Evolutionary conservation across 2,113 vertebrate genomes (phyloP).

Genomic region (Thunnus thynnus): DNA sequence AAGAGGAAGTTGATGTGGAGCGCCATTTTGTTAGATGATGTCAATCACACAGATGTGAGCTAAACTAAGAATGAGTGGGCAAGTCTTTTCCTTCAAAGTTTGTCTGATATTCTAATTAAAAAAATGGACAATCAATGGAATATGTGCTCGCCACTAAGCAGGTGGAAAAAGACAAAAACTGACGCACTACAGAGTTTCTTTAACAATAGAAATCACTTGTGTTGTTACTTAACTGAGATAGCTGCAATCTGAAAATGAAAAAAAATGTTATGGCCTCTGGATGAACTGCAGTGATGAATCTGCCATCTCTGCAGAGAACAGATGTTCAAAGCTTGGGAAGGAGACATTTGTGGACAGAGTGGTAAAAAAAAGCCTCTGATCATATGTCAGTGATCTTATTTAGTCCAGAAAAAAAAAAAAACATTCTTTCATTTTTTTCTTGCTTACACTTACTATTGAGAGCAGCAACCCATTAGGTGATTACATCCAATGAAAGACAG

Average conservation of each 20-base stretch:
- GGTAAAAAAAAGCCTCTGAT: not conserved
- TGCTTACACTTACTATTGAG: not conserved
- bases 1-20: slow-evolving; percentile 43
- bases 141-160: not conserved
- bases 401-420: not conserved
- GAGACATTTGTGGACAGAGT: not conserved
- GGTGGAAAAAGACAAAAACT: not conserved
- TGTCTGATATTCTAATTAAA: slow-evolving; percentile 48
- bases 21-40: slow-evolving; percentile 17
- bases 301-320: not conserved
- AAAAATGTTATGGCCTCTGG: no score
- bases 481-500: not conserved
- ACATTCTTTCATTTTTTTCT: not conserved
- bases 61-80: slow-evolving; percentile 27
- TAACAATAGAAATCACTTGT: no score
- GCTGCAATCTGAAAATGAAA: no score
- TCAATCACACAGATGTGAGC: slow-evolving; percentile 48
- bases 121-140: slow-evolving; percentile 1
- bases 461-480: not conserved
- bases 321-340: not conserved
- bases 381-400: no score
- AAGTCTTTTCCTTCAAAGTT: slow-evolving; percentile 9
- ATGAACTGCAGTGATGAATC: not conserved
- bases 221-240: no score
- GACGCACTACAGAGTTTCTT: no score